Base-by-base conservation (phyloP, 2,888 invertebrate species). In the Bibio marci region DNA sequence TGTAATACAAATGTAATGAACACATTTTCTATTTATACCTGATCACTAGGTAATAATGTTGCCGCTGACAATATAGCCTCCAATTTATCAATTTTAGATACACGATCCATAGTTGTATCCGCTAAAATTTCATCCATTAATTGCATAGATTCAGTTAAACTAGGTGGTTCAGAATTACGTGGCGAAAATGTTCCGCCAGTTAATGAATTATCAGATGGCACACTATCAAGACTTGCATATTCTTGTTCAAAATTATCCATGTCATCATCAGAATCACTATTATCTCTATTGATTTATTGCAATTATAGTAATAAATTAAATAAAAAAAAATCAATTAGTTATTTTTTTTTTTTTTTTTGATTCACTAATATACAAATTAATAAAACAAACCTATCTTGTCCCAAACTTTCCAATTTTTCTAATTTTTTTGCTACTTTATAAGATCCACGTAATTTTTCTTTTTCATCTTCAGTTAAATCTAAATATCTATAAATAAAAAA, bases 381-480 rank as follows among this genome's bases (percentile, higher is more conserved):
- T 35, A 18, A 32, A 43, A n/a, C 48, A 43, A 57, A 69, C 57
- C 69, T 69, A 43, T 80, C 82, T 51, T 81, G 80, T 13, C 76
- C 75, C 46, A 79, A 70, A 46, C 75, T 80, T 61, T 88, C 87
- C 45, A 91, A 67, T 62, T 91, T 87, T 54, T 91, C 90, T 43
- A 91, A 63, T 57, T 91, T 91, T 53, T 82, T 83, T 1, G 90
- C 90, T 44, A 91, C 90, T 65, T 91, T 91, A 52, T 87, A 80
- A 38, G 82, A 83, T 28, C 86, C 83, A 58, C 87, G 88, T 14
- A 91, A 64, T 56, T 88, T 88, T 49, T 88, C 88, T 52, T 88
- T 87, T 54, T 91, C 90, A 46, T 88, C 88, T 50, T 90, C 87
- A 14, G 88, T 88, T 38, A 91, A 70, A 52, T 88, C 87, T 59